A percentile compares a stretch with the other conserved stretches of the same genome.
phyloP scores from a whole-genome alignment of 2,888 invertebrate species.

The Phanerotoma sp. region DNA sequence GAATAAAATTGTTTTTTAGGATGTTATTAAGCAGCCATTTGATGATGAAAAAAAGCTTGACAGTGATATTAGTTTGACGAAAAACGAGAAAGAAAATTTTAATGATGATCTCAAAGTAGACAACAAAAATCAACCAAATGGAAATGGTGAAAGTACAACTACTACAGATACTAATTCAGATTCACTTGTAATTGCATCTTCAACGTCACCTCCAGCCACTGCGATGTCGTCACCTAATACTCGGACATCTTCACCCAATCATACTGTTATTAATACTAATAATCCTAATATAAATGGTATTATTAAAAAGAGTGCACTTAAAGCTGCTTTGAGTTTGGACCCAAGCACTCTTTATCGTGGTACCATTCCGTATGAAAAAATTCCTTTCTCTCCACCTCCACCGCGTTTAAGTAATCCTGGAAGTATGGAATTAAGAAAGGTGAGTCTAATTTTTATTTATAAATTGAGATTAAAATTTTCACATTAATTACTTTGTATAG shows the following conservation, averaged over 20 bases:
- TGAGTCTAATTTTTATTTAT: slow-evolving; percentile 21
- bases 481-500: too few species aligned
- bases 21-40: background rate
- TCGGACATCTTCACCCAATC: slow-evolving; percentile 50
- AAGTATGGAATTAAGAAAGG: slow-evolving; percentile 47
- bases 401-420: slow-evolving; percentile 46
- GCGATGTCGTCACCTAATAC: slow-evolving; percentile 49
- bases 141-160: slow-evolving; percentile 45
- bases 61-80: background rate
- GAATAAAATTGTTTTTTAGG: too few species aligned
- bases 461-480: too few species aligned
- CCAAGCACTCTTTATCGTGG: slow-evolving; percentile 52
- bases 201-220: slow-evolving; percentile 42
- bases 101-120: background rate
- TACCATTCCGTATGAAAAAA: slow-evolving; percentile 52
- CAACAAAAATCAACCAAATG: slow-evolving; percentile 29
- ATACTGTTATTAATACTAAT: slow-evolving; percentile 34
- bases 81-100: background rate
- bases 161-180: slow-evolving; percentile 48
- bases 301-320: slow-evolving; percentile 51
- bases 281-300: slow-evolving; percentile 49
- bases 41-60: background rate
- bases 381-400: slow-evolving; percentile 48
- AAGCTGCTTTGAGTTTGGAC: slow-evolving; percentile 56
- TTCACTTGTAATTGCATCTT: slow-evolving; percentile 38